Conservation (phyloP, 2,888 invertebrate species). For the Phengaris alcon region DNA sequence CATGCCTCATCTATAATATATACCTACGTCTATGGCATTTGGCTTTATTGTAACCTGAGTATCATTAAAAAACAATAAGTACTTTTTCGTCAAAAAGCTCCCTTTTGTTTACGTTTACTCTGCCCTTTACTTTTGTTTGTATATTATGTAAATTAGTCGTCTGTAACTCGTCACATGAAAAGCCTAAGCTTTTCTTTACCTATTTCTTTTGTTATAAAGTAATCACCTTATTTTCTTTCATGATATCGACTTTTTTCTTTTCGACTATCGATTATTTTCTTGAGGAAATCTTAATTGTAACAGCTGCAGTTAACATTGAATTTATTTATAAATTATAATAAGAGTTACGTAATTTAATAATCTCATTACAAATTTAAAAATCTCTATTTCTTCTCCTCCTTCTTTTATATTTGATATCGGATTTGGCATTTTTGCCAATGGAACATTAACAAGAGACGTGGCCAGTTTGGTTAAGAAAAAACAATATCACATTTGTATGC, state of each 20-base stretch:
- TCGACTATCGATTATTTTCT: too few species aligned
- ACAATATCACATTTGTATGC: too few species aligned
- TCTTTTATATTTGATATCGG: background rate
- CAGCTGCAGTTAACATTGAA: background rate
- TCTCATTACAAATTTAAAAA: background rate
- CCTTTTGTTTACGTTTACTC: background rate
- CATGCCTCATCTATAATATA: too few species aligned
- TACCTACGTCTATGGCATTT: background rate
- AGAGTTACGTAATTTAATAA: background rate
- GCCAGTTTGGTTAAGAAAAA: too few species aligned
- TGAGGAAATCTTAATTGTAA: background rate
- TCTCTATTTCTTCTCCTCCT: background rate
- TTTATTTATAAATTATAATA: too few species aligned
- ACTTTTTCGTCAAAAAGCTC: background rate
- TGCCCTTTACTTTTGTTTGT: background rate
- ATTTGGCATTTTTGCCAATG: too few species aligned
- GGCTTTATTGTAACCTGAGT: background rate
- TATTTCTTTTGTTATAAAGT: too few species aligned
- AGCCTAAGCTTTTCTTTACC: too few species aligned
- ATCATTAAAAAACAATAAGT: conserved; percentile 1
- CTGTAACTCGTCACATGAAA: background rate
- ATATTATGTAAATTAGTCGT: background rate
- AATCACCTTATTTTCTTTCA: too few species aligned
- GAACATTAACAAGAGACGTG: too few species aligned
- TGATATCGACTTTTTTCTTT: too few species aligned